These are phyloP conservation scores for Sciaenops ocellatus DNA, from an alignment of 2,797 vertebrate species.

Conservation along the genomic window DNA sequence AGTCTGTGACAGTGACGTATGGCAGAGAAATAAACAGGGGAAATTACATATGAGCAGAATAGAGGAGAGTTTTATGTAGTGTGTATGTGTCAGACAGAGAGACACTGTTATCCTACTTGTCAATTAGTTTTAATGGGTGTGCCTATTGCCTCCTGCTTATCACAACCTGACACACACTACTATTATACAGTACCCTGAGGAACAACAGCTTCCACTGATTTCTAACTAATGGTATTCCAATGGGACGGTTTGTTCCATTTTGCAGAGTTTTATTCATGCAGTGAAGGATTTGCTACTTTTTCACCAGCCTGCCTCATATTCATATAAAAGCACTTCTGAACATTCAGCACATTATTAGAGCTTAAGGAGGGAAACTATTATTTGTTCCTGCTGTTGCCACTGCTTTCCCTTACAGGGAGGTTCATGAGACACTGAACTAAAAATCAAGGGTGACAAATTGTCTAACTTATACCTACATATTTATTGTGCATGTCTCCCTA, in stretches of 20 bases:
- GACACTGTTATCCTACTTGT: slow-evolving; percentile 53
- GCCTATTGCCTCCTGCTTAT: slow-evolving; percentile 63
- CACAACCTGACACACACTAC: slow-evolving; percentile 55
- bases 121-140: slow-evolving; percentile 66
- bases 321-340: slow-evolving; percentile 37
- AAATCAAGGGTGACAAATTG: neutral
- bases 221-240: slow-evolving; percentile 58
- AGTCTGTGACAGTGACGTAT: slow-evolving; percentile 32
- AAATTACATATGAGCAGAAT: slow-evolving; percentile 19
- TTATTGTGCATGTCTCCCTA: neutral
- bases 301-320: slow-evolving; percentile 34
- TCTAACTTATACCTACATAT: neutral
- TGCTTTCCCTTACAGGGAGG: neutral
- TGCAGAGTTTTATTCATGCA: slow-evolving; percentile 45
- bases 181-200: slow-evolving; percentile 59
- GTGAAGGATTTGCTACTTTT: slow-evolving; percentile 38
- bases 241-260: slow-evolving; percentile 50
- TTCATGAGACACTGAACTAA: slow-evolving; percentile 2
- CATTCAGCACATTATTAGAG: slow-evolving; percentile 32
- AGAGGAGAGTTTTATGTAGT: slow-evolving; percentile 16
- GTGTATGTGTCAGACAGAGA: slow-evolving; percentile 27
- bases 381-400: slow-evolving; percentile 15
- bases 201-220: slow-evolving; percentile 57
- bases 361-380: slow-evolving; percentile 30
- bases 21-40: neutral